Base-by-base conservation (phyloP, 2,113 vertebrate species). In the Panthera uncia region DNA sequence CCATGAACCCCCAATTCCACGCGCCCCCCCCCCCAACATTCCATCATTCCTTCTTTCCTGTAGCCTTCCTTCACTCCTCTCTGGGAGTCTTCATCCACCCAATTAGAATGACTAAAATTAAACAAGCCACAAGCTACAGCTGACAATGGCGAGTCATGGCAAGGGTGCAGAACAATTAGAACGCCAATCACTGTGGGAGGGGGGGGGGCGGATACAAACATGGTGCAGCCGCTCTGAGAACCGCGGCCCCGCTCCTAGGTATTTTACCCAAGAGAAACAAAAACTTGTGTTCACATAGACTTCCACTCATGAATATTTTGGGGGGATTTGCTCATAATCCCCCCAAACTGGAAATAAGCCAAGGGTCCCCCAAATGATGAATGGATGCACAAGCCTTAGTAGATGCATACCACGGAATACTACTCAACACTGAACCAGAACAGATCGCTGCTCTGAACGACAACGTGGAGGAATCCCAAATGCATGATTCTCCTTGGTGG, bases 11-110 rank as follows among this genome's bases (percentile, higher is more conserved):
- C 82, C 48, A 21, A 19, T 25, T 48, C 25, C 38, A 48, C 3
- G 0, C 7, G 7, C 4, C 36, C 12, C 10, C 7, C 19, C 55
- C 16, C 7, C 14, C 27, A 18, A 9, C 1, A 0, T 57, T 21
- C 25, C n/a, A 0, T 48, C 55, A 1, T 25, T 33, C 45, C 27
- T 82, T 45, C 33, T 94, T 50, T 61, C 23, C 38, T 31, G 7
- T 33, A 23, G 18, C 41, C 14, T 71, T 63, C 29, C 52, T 73
- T 52, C 31, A 15, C 5, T 8, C 41, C 65, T 79, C 41, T 19
- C n/a, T 36, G 19, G 23, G 21, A 48, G 57, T 68, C 4, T 7
- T 21, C 25, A 45, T 29, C 29, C 36, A 57, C 25, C 29, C 18
- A 10, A 1, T 41, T 36, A 36, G 3, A 93, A 45, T 6, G 6